Base-by-base conservation (phyloP, 1,140 invertebrate species). In the Dermatophagoides farinae region DNA sequence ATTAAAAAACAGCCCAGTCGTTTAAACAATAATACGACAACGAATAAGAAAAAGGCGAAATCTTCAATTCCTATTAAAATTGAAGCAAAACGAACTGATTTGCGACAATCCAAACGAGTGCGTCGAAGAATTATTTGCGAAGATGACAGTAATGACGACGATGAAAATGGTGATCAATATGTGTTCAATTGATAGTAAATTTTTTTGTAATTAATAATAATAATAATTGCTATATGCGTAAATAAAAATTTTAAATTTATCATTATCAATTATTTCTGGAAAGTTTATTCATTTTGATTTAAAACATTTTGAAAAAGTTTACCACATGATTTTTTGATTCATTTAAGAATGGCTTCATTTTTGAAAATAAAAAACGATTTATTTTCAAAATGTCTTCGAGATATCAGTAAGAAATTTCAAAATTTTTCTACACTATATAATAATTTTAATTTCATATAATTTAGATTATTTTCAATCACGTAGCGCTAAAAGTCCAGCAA, bases 401-500 rank as follows among this genome's bases (percentile, higher is more conserved):
- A 31, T 31, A 31, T 31, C 2, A 31, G 31, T 31, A 31, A 4
- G 31, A 31, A 31, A 31, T 4, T 31, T 31, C 31, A 4, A 31
- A 31, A 31, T 4, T 31, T 31, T 31, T 31, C 31, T 31, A 31
- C 31, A 31, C 2, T 31, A 8, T n/a, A 31, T 31, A 8, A 31
- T 31, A 31, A 31, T 31, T 4, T 31, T 8, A 31, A 4, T 31
- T 31, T 31, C 31, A 2, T 31, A 4, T 53, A 11, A 43, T n/a
- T 5, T 39, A 55, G 53, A 55, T 39, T 40, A 18, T 14, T n/a
- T 20, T 5, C 53, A 55, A 23, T 14, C 39, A 14, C 25, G 53
- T 14, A 25, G 39, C 1, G 53, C 53, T 2, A 60, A 60, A 52
- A 60, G 58, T 60, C 58, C 58, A 1, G 58, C 16, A 11, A 44